These are phyloP conservation scores for Drosophila parthenogenetica DNA, from an alignment of 2,888 invertebrate species.

Conservation along the genomic window DNA sequence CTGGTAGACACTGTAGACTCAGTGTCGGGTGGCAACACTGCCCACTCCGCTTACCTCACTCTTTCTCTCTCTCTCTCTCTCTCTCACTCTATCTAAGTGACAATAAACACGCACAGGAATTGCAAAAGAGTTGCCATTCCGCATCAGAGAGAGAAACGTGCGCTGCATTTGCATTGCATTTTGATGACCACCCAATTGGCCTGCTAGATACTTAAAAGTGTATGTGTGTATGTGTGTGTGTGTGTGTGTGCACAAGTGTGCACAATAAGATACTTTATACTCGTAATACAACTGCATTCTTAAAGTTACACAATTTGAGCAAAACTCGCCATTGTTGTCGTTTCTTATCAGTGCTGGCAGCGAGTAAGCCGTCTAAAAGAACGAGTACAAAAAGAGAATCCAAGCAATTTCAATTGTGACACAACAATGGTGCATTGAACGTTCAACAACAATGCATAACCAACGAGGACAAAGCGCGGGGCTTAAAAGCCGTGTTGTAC, in stretches of 20 bases:
- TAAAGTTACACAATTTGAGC: constrained; percentile 31
- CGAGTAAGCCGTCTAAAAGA: not conserved
- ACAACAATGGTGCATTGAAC: constrained; percentile 21
- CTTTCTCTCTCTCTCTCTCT: not conserved
- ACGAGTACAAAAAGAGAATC: constrained; percentile 2
- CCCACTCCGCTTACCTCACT: too few relatives aligned
- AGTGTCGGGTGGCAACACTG: not conserved
- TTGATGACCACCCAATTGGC: constrained; percentile 68
- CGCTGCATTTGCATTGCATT: constrained; percentile 59
- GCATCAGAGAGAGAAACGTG: constrained; percentile 44
- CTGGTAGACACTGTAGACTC: constrained; percentile 25
- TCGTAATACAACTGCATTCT: constrained; percentile 34
- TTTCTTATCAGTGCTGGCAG: constrained; percentile 29
- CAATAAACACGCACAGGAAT: constrained; percentile 70
- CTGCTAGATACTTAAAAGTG: constrained; percentile 7
- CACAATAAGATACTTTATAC: constrained; percentile 25
- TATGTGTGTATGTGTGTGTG: not conserved
- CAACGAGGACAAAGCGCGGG: not conserved
- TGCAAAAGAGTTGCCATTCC: constrained; percentile 56
- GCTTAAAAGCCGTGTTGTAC: not conserved
- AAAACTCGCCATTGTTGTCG: constrained; percentile 31
- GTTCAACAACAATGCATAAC: not conserved
- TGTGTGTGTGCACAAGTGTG: not conserved
- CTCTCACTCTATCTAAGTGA: constrained; percentile 50
- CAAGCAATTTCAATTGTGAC: constrained; percentile 26